A percentile compares a stretch with the other conserved stretches of the same genome.
These are phyloP conservation scores for Dicerorhinus sumatrensis DNA, from an alignment of 2,113 vertebrate species.

Conservation along the genomic window DNA sequence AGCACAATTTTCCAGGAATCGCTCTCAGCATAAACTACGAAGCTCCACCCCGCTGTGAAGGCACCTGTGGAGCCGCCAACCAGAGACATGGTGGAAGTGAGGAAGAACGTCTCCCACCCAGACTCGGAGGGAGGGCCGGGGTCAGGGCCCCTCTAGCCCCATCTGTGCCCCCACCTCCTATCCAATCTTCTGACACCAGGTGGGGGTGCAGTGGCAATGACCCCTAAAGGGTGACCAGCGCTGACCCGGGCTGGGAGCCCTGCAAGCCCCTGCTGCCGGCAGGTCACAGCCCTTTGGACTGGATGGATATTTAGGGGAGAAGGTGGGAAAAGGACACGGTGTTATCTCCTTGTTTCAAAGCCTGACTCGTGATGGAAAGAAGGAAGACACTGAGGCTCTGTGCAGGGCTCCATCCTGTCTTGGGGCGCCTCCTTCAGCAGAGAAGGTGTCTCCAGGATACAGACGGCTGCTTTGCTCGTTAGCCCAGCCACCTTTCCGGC, in stretches of 20 bases:
- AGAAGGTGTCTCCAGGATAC: not conserved
- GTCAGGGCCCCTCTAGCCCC: not conserved
- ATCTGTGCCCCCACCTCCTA: fast-evolving
- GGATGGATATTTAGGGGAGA: too few species aligned
- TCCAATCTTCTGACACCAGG: fast-evolving
- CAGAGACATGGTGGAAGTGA: fast-evolving
- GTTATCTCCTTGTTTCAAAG: not conserved
- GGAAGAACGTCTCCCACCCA: not conserved
- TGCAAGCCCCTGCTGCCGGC: not conserved
- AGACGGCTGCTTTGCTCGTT: fast-evolving
- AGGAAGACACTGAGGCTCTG: too few species aligned
- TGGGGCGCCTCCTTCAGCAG: not conserved
- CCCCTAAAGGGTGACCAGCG: fast-evolving
- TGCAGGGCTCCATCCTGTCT: not conserved
- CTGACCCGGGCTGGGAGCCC: not conserved
- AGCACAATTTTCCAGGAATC: not conserved
- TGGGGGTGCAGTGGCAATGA: too few species aligned
- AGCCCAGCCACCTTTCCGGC: not conserved
- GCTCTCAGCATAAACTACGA: not conserved
- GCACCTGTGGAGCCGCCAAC: not conserved
- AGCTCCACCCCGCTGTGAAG: fast-evolving
- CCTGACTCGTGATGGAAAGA: not conserved
- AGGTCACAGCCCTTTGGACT: not conserved
- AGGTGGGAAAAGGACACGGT: too few species aligned
- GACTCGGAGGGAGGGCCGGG: not conserved